Conservation (phyloP, 1,140 invertebrate genomes). For the Trichonephila inaurata region DNA sequence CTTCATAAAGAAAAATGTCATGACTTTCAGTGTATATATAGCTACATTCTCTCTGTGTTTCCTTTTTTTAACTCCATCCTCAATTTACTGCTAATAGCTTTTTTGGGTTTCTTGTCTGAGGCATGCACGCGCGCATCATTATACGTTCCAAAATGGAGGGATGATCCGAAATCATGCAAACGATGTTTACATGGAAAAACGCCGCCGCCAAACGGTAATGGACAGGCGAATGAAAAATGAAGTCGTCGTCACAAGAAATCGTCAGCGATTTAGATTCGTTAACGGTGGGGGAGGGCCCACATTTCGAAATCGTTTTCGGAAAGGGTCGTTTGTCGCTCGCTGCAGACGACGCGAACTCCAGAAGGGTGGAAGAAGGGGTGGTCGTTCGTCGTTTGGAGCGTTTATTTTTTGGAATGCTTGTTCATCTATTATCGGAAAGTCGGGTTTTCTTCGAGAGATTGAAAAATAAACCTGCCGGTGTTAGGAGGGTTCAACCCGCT, state of each 20-base stretch:
- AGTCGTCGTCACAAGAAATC: slow-evolving; percentile 29
- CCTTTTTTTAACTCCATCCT: background rate
- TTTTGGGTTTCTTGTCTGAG: background rate
- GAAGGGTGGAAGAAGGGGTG: background rate
- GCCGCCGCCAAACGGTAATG: slow-evolving; percentile 8
- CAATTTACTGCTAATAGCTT: slow-evolving; percentile 41
- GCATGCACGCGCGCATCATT: slow-evolving; percentile 31
- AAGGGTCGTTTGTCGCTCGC: slow-evolving; percentile 16
- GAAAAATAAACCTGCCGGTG: slow-evolving; percentile 18
- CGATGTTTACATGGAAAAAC: slow-evolving; percentile 33
- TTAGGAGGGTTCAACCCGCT: background rate
- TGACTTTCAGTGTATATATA: background rate
- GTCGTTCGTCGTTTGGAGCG: background rate
- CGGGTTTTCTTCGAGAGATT: background rate
- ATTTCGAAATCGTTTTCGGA: slow-evolving; percentile 9
- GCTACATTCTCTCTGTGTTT: background rate
- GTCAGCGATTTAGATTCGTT: slow-evolving; percentile 33
- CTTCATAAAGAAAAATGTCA: slow-evolving; percentile 3
- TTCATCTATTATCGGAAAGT: slow-evolving; percentile 21
- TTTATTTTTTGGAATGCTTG: slow-evolving; percentile 1
- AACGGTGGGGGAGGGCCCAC: background rate
- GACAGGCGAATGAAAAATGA: background rate
- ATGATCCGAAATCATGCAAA: slow-evolving; percentile 30
- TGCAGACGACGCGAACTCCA: slow-evolving; percentile 4
- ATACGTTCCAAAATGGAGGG: background rate